Evolutionary conservation across 2,888 invertebrate genomes (phyloP).

Genomic region (Tetragonula carbonaria): DNA sequence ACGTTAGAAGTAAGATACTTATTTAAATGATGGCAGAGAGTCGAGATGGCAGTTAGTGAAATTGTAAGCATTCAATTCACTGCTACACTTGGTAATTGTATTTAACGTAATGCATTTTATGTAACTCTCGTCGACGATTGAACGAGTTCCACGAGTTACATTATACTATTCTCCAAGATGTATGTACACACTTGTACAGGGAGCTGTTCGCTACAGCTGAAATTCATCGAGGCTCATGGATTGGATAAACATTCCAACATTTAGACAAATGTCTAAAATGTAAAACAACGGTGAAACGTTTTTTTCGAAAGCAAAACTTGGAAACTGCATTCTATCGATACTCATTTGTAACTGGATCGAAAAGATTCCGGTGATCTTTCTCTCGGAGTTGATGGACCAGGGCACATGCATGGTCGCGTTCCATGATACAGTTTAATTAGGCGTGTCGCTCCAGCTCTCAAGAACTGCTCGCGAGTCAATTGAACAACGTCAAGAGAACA

Average conservation of each 20-base stretch:
- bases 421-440: background rate
- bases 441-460: no score
- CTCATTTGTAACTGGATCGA: background rate
- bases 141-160: background rate
- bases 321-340: background rate
- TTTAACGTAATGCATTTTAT: background rate
- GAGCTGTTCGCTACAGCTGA: background rate
- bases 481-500: background rate
- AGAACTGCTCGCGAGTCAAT: no score
- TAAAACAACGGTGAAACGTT: background rate
- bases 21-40: background rate
- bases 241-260: background rate
- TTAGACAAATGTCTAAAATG: background rate
- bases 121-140: background rate
- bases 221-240: background rate
- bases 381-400: conserved; percentile 25
- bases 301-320: background rate
- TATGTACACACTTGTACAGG: no score
- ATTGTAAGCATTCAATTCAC: background rate
- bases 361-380: conserved; percentile 19
- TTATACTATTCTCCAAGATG: background rate
- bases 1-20: background rate
- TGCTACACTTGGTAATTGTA: background rate
- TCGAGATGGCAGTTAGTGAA: background rate
- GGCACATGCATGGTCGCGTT: background rate